Base-by-base conservation (phyloP, 2,888 invertebrate species). In the Cephonodes hylas region DNA sequence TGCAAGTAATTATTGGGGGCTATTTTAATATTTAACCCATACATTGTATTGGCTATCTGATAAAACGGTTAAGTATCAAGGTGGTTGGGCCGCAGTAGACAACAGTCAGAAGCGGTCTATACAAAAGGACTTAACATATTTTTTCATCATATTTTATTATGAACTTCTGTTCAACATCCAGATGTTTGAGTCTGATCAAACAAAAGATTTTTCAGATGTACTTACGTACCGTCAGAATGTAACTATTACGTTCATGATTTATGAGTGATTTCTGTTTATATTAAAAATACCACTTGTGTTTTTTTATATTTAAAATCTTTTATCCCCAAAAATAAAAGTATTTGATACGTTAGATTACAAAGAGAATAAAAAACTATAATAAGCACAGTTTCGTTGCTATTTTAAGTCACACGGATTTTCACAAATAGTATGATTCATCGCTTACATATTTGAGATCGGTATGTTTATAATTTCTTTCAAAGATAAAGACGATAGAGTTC, bases 131-230 rank as follows among this genome's bases (percentile, higher is more conserved):
- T 91, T 91, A 89, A 85, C 87, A 85, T 87, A 90, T 90, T 91
- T 92, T 89, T 91, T 91, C 88, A 84, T 88, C 84, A 89, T 91
- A 89, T 89, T 90, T 91, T 91, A 91, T 91, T 91, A 92, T 92
- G 91, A 92, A 91, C 90, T 91, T 89, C 91, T 92, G 91, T 86
- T 88, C 86, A 88, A 83, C 86, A 86, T 91, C 92, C 91, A 91
- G 91, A 91, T 91, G 91, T 90, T 88, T 84, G 78, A 85, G 80
- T 85, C 80, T 86, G 90, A 90, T 91, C 91, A 91, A 91, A 92
- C 92, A 91, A 90, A 90, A 89, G 88, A 88, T 87, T 87, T 87
- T 89, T 90, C 86, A 87, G 84, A 85, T 84, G 80, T 86, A 87
- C 85, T 84, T 82, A 81, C 80, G 76, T 75, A 77, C 75, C 81